Evolutionary conservation across 2,888 invertebrate genomes (phyloP), one percentile per base, ranked within the genome.

Genomic region (Steinernema scapterisci): DNA sequence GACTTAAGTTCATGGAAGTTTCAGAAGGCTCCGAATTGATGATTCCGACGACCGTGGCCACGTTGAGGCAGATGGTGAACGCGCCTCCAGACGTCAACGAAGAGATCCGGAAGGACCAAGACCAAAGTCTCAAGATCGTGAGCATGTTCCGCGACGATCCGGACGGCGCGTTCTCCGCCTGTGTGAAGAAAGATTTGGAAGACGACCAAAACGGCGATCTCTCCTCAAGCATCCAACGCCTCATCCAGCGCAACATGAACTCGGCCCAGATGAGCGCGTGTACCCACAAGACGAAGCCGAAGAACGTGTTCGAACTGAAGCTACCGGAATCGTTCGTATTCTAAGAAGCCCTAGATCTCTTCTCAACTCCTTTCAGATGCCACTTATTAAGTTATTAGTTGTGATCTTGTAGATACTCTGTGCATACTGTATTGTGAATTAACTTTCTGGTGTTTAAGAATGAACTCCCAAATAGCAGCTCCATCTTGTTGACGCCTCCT

Each of bases 231-330:
- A 77, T 85, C 38, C 78, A 80, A 70, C 78, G 82, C 31, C 77
- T 85, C 19, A 79, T 82, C 43, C 80, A 80, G 46, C 78, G 84
- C 25, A 84, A 85, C 75, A 80, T 80, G 25, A 84, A 85, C 70
- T 82, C 79, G 46, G 79, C 81, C 27, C 78, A 80, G 75, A 79
- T 85, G 63, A 78, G 80, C 52, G 83, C 84, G 70, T 80, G 83
- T 71, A 84, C 84, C 25, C 77, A 82, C 70, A 77, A 81, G 16
- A 75, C 81, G 9, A 77, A 81, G 70, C 80, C 82, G 25, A 82
- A 83, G 71, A 82, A 82, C 75, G 79, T 84, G 25, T 85, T 83
- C 71, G 83, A 84, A 51, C 80, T 85, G n/a, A 81, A 84, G 48
- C 79, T 85, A 43, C 85, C 85, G 1, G 56, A 80, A 2, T 83